Percentiles rank a stretch among this genome's conserved stretches.
phyloP scores from a whole-genome alignment of 2,888 invertebrate genomes.

The Xylota sylvarum region DNA sequence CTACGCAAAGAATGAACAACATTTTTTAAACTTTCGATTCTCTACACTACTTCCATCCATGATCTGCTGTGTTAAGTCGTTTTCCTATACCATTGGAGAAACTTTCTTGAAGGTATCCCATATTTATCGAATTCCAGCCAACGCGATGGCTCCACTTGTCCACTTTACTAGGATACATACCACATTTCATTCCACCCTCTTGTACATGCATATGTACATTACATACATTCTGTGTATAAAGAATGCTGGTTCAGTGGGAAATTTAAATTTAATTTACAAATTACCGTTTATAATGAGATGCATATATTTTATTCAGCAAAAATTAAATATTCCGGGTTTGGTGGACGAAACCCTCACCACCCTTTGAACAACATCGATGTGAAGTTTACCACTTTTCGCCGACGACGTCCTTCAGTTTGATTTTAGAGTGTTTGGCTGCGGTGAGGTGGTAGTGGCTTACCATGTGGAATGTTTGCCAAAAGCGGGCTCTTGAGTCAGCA shows the following conservation, averaged over 20 bases:
- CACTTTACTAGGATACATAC: conserved; percentile 3
- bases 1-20: background rate
- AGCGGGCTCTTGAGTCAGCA: conserved; percentile 10
- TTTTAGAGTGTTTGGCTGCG: conserved; percentile 23
- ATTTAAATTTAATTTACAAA: conserved; percentile 60
- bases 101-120: conserved; percentile 3
- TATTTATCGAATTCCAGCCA: conserved; percentile 35
- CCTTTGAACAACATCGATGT: conserved; percentile 15
- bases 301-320: conserved; percentile 53
- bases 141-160: too few relatives aligned
- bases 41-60: background rate
- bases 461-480: conserved; percentile 27
- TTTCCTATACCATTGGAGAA: background rate
- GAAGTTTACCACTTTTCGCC: conserved; percentile 19
- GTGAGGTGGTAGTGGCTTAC: conserved; percentile 5
- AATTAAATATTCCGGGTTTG: conserved; percentile 54
- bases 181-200: background rate
- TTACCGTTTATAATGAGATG: conserved; percentile 56
- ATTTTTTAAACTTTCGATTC: conserved; percentile 21
- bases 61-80: background rate
- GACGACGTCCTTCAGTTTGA: conserved; percentile 7
- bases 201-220: background rate
- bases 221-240: background rate
- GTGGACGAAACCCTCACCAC: conserved; percentile 21
- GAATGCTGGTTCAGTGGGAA: conserved; percentile 25